Conservation (phyloP, 2,797 vertebrate genomes). For the Lagorchestes hirsutus region DNA sequence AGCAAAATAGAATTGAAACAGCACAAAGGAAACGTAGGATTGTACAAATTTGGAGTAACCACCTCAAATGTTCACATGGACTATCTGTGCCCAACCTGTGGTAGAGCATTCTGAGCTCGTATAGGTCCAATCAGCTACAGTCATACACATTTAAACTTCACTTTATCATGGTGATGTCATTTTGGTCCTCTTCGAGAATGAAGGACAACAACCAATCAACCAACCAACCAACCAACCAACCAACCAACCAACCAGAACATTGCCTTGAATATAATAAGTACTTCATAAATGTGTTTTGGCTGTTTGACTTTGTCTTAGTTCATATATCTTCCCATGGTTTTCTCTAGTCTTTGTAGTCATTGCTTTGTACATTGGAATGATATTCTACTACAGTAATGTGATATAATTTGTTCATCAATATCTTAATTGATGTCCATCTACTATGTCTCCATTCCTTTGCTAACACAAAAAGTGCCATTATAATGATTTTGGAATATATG, state of each 20-base stretch:
- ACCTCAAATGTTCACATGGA: no score
- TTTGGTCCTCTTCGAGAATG: no score
- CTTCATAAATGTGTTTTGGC: neutral
- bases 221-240: no score
- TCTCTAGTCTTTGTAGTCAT: neutral
- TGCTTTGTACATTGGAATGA: neutral
- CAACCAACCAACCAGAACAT: neutral
- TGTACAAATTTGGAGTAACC: no score
- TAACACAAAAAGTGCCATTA: neutral
- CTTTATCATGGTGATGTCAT: no score
- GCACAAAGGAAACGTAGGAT: no score
- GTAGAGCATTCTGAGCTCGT: no score
- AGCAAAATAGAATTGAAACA: no score
- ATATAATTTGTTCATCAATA: neutral
- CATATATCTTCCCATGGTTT: neutral
- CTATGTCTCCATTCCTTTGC: neutral
- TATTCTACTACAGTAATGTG: neutral
- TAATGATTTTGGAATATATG: neutral
- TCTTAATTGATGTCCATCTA: neutral
- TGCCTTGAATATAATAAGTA: neutral
- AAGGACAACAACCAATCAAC: no score
- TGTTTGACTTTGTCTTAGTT: neutral
- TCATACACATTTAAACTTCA: no score
- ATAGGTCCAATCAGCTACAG: no score
- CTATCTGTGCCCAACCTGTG: no score